phyloP scores from a whole-genome alignment of 2,113 vertebrate species.

The Neomonachus schauinslandi region DNA sequence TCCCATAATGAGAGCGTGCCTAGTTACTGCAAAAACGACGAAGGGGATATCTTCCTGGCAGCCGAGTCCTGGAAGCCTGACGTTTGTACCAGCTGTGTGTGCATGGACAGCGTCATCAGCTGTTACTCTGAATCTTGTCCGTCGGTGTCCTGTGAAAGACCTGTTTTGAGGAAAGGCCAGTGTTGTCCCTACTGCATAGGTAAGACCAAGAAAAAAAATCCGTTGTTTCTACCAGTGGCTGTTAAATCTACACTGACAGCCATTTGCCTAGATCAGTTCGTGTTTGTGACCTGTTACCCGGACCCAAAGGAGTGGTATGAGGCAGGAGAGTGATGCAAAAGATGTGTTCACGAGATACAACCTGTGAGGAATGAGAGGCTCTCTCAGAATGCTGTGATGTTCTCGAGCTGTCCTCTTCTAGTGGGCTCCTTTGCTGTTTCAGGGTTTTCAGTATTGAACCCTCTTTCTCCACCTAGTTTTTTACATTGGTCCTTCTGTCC shows the following conservation, averaged over 20 bases:
- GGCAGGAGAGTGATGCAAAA: neutral
- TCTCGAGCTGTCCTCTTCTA: fast-evolving
- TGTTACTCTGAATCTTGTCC: slow-evolving; percentile 94
- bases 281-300: neutral
- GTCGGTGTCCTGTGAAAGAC: slow-evolving; percentile 90
- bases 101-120: slow-evolving; percentile 90
- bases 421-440: neutral
- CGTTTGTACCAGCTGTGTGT: slow-evolving; percentile 93
- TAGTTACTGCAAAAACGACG: slow-evolving; percentile 91
- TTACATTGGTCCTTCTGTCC: neutral
- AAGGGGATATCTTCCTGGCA: slow-evolving; percentile 94
- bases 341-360: neutral
- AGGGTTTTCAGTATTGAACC: neutral
- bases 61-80: slow-evolving; percentile 96
- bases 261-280: neutral
- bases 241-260: neutral
- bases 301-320: neutral
- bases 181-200: slow-evolving; percentile 96
- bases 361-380: neutral
- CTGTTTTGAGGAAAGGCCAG: slow-evolving; percentile 93
- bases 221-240: neutral
- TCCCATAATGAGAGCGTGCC: slow-evolving; percentile 91
- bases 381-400: neutral
- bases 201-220: slow-evolving; percentile 80
- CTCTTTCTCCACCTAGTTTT: neutral